These are phyloP conservation scores for Poeciliopsis presidionis DNA, from an alignment of 2,797 vertebrate species.

Conservation along the genomic window DNA sequence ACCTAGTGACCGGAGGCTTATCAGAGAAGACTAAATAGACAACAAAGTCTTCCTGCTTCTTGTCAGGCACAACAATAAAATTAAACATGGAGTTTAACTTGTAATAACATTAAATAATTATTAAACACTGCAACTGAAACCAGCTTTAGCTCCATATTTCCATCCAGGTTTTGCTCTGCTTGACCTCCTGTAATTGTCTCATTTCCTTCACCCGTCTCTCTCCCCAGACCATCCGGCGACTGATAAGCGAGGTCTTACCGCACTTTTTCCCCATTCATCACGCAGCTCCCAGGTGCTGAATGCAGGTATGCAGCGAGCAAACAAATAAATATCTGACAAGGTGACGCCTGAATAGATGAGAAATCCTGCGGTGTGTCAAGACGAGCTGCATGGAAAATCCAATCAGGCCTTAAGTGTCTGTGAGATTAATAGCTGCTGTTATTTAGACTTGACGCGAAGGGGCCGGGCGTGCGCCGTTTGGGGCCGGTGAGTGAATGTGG, in stretches of 20 bases:
- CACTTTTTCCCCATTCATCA: constrained; percentile 20
- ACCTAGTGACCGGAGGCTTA: too few species aligned
- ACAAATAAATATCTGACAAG: constrained; percentile 21
- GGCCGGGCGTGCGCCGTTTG: constrained; percentile 27
- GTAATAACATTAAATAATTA: neutral
- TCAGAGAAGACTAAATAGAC: too few species aligned
- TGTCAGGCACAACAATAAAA: too few species aligned
- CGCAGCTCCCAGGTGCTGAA: constrained; percentile 8
- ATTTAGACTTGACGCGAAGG: constrained; percentile 48
- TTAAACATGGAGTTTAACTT: neutral
- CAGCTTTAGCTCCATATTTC: neutral
- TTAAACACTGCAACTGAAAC: neutral
- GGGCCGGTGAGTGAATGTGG: constrained; percentile 19
- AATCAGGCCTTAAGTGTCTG: constrained; percentile 53
- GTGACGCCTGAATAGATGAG: constrained; percentile 35
- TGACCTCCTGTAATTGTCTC: constrained; percentile 38
- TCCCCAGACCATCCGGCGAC: neutral
- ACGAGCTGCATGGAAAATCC: constrained; percentile 49
- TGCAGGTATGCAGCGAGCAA: neutral
- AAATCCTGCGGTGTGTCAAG: constrained; percentile 19
- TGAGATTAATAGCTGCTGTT: constrained; percentile 62
- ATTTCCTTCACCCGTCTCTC: constrained; percentile 22
- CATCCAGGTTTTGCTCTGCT: constrained; percentile 8
- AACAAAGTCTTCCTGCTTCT: too few species aligned
- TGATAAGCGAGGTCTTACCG: constrained; percentile 21